These are phyloP conservation scores for Macaria notata DNA, from an alignment of 2,888 invertebrate species.

Conservation along the genomic window DNA sequence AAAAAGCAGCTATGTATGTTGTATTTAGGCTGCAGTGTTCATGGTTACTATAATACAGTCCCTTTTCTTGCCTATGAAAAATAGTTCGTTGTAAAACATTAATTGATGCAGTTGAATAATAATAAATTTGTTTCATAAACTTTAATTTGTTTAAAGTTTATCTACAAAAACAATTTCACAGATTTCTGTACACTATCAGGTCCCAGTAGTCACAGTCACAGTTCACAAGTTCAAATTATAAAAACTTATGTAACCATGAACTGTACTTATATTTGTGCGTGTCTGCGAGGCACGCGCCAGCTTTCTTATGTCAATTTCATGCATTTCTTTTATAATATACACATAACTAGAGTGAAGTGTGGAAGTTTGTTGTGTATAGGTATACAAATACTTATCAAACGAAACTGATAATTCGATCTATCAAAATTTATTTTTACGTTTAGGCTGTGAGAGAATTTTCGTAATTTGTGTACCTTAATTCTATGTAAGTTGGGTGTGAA, in stretches of 20 bases:
- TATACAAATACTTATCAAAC: not conserved
- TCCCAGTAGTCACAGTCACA: too few species aligned
- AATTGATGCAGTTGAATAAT: too few species aligned
- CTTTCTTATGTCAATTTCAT: slow-evolving; percentile 19
- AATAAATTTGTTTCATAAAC: too few species aligned
- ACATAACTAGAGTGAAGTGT: not conserved
- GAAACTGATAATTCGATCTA: slow-evolving; percentile 38
- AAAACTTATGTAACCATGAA: too few species aligned
- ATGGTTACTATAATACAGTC: slow-evolving; percentile 1
- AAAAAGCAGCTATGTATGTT: slow-evolving; percentile 19
- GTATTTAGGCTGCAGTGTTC: slow-evolving; percentile 25
- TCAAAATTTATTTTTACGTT: slow-evolving; percentile 64
- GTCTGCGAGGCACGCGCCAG: slow-evolving; percentile 29
- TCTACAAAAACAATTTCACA: too few species aligned
- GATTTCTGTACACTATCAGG: too few species aligned
- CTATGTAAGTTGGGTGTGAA: slow-evolving; percentile 23
- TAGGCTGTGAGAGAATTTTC: slow-evolving; percentile 73
- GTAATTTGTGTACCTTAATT: slow-evolving; percentile 21
- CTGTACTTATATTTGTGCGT: not conserved
- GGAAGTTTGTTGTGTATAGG: slow-evolving; percentile 20
- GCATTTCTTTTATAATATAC: slow-evolving; percentile 33
- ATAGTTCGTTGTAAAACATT: too few species aligned
- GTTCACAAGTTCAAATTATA: too few species aligned
- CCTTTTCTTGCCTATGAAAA: not conserved
- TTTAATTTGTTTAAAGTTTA: too few species aligned